A percentile compares a stretch with the other conserved stretches of the same genome.
Conservation (phyloP, 2,113 vertebrate genomes). For the Anhinga anhinga region DNA sequence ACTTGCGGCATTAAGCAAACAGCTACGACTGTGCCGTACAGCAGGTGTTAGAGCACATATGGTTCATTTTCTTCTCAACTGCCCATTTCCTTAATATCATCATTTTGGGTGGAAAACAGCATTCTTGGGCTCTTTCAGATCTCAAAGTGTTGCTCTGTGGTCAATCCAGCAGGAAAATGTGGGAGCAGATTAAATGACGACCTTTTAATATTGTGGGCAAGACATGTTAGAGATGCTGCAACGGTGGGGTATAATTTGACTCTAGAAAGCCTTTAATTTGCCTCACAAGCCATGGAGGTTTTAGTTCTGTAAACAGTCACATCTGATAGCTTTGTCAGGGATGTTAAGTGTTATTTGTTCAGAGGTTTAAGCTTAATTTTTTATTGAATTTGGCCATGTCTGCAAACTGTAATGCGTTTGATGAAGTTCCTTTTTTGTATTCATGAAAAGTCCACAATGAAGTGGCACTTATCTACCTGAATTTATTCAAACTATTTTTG, state of each 20-base stretch:
- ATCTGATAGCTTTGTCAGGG: neutral
- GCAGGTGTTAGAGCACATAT: slow-evolving; percentile 52
- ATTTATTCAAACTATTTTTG: neutral
- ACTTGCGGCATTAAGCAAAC: neutral
- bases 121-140: neutral
- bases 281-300: neutral
- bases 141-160: neutral
- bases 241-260: neutral
- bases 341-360: neutral
- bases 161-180: neutral
- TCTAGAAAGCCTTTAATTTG: neutral
- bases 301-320: neutral
- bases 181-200: rapidly evolving
- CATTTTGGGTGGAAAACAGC: neutral
- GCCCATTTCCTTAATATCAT: slow-evolving; percentile 47
- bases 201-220: neutral
- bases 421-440: neutral
- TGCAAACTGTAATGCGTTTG: neutral
- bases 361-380: neutral
- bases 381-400: neutral
- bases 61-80: slow-evolving; percentile 54
- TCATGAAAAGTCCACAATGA: neutral
- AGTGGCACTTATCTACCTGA: neutral
- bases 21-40: neutral
- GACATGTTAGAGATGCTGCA: neutral